Percentiles rank a stretch among this genome's conserved stretches.
Evolutionary conservation across 2,888 invertebrate genomes (phyloP).

Genomic region (Drepana falcataria): DNA sequence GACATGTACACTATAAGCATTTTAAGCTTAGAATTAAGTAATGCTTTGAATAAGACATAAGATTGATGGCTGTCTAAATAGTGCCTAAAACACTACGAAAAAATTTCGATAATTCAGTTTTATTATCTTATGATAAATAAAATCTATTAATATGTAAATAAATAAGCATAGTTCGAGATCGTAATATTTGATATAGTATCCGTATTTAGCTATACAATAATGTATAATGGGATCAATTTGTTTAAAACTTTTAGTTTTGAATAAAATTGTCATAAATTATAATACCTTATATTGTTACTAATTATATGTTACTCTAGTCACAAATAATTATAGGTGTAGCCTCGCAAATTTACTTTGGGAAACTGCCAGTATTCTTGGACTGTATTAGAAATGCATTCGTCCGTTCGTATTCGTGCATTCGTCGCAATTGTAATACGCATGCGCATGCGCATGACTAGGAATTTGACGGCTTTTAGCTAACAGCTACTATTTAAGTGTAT

Average conservation of each 20-base stretch:
- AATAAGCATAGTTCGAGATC: conserved; percentile 46
- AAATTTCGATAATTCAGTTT: conserved; percentile 75
- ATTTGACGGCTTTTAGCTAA: too few relatives aligned
- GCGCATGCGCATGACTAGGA: too few relatives aligned
- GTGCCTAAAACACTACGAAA: conserved; percentile 78
- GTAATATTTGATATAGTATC: conserved; percentile 51
- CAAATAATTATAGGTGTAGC: too few relatives aligned
- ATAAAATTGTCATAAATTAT: too few relatives aligned
- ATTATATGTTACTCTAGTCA: too few relatives aligned
- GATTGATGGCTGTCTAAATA: conserved; percentile 79
- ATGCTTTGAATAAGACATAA: conserved; percentile 76
- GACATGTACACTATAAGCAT: conserved; percentile 69
- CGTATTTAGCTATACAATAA: conserved; percentile 55
- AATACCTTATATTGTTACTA: too few relatives aligned
- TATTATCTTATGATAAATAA: conserved; percentile 50
- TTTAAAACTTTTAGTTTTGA: conserved; percentile 43
- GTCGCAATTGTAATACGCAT: too few relatives aligned
- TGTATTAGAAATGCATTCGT: too few relatives aligned
- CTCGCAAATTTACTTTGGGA: too few relatives aligned
- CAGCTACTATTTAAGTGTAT: too few relatives aligned
- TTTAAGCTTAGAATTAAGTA: conserved; percentile 59
- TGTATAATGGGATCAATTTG: conserved; percentile 70
- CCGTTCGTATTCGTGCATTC: too few relatives aligned
- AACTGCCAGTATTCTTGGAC: too few relatives aligned
- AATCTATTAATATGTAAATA: conserved; percentile 67